phyloP scores from a whole-genome alignment of 2,113 vertebrate species.

The Puma concolor region DNA sequence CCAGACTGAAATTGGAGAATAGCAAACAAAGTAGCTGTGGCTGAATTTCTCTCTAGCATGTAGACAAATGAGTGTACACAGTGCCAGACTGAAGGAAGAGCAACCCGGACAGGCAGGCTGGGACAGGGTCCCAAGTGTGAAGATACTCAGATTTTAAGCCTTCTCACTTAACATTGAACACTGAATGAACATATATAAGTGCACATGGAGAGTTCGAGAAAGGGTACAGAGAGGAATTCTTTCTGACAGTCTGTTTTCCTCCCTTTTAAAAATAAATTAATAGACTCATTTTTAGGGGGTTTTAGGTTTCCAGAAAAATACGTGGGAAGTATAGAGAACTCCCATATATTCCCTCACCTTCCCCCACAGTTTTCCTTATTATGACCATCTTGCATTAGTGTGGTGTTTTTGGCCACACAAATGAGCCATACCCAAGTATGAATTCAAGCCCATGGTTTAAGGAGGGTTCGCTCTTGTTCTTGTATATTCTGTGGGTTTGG shows the following conservation, averaged over 20 bases:
- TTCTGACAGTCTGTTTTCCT: background rate
- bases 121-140: background rate
- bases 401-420: background rate
- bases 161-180: background rate
- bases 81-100: background rate
- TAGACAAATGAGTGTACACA: background rate
- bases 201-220: accelerated
- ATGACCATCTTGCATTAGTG: background rate
- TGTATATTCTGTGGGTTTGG: background rate
- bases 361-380: background rate
- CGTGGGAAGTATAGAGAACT: background rate
- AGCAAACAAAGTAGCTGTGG: background rate
- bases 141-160: background rate
- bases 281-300: background rate
- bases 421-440: background rate
- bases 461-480: background rate
- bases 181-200: accelerated
- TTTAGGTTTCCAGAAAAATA: background rate
- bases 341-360: no score
- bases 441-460: background rate
- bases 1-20: background rate
- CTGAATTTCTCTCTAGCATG: background rate
- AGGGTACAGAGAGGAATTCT: background rate
- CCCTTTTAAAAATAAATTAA: background rate
- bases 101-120: accelerated